These are phyloP conservation scores for Bimastos eiseni DNA, from an alignment of 2,888 invertebrate species.

Conservation along the genomic window DNA sequence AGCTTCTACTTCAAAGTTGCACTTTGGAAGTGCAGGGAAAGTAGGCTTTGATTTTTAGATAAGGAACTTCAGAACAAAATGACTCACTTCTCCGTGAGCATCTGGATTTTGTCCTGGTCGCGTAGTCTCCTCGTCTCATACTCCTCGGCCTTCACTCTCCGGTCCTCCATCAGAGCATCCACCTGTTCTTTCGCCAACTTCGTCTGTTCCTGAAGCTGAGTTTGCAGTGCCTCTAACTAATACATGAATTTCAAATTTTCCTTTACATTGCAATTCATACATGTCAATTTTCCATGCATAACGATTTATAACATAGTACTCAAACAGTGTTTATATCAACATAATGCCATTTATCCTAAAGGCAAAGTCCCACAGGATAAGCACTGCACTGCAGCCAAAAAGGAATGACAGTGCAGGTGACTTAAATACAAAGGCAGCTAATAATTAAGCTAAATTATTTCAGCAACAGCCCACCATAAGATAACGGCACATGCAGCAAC, in stretches of 20 bases:
- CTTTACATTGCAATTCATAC: not conserved
- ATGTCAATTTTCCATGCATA: not conserved
- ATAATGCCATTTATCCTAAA: too few relatives aligned
- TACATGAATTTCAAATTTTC: not conserved
- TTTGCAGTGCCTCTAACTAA: conserved; percentile 43
- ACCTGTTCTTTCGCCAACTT: conserved; percentile 60
- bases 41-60: too few relatives aligned
- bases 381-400: too few relatives aligned
- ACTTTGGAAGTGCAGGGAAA: too few relatives aligned
- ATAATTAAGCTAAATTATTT: too few relatives aligned
- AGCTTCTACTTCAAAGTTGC: too few relatives aligned
- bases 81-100: conserved; percentile 59
- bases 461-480: too few relatives aligned
- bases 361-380: too few relatives aligned
- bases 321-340: not conserved
- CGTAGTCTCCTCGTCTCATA: conserved; percentile 57
- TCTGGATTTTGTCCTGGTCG: conserved; percentile 60
- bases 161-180: conserved; percentile 60
- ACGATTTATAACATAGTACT: not conserved
- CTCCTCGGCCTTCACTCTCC: conserved; percentile 60
- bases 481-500: too few relatives aligned
- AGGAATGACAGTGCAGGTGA: too few relatives aligned
- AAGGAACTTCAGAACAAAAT: not conserved
- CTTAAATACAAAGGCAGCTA: too few relatives aligned
- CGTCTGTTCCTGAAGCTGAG: conserved; percentile 61